Percentiles rank a stretch among this genome's conserved stretches.
These are phyloP conservation scores for Gymnosoma rotundatum DNA, from an alignment of 2,888 invertebrate genomes.

Conservation along the genomic window DNA sequence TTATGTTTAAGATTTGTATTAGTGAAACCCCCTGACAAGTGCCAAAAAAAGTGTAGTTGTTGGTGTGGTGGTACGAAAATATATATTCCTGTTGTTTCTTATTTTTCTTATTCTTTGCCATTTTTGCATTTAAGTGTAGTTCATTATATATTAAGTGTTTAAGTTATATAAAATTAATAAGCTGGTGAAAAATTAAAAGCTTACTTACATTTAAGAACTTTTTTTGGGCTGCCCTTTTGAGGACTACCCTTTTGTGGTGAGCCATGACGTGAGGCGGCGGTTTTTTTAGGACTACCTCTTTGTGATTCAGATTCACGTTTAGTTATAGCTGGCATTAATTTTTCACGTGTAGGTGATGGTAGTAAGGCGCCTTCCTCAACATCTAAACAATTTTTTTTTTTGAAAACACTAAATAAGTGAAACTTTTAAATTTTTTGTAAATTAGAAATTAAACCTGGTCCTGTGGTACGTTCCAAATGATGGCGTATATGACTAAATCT, in stretches of 20 bases:
- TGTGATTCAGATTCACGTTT: constrained; percentile 82
- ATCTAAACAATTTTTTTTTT: constrained; percentile 75
- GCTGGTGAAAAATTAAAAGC: constrained; percentile 5
- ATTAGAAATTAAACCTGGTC: constrained; percentile 83
- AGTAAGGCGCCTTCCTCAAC: constrained; percentile 86
- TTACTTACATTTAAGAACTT: constrained; percentile 82
- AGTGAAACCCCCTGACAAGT: constrained; percentile 32
- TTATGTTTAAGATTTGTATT: constrained; percentile 18
- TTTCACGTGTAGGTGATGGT: constrained; percentile 88
- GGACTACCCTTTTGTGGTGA: constrained; percentile 84
- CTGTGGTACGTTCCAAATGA: constrained; percentile 88
- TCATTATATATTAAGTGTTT: constrained; percentile 18
- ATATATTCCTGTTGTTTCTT: neutral
- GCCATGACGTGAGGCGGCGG: constrained; percentile 81
- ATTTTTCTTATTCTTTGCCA: constrained; percentile 1
- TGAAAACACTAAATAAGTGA: neutral
- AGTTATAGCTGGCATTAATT: constrained; percentile 86
- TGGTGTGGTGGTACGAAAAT: constrained; percentile 39
- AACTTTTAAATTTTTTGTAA: neutral
- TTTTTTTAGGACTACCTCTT: constrained; percentile 82
- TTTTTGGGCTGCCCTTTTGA: constrained; percentile 85
- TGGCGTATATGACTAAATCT: constrained; percentile 86
- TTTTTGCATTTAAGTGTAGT: constrained; percentile 25
- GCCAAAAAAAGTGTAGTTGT: constrained; percentile 46
- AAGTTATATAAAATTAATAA: constrained; percentile 27